Percentiles rank a stretch among this genome's conserved stretches.
Evolutionary conservation across 1,140 invertebrate species (phyloP).

Genomic region (Tyrophagus putrescentiae): DNA sequence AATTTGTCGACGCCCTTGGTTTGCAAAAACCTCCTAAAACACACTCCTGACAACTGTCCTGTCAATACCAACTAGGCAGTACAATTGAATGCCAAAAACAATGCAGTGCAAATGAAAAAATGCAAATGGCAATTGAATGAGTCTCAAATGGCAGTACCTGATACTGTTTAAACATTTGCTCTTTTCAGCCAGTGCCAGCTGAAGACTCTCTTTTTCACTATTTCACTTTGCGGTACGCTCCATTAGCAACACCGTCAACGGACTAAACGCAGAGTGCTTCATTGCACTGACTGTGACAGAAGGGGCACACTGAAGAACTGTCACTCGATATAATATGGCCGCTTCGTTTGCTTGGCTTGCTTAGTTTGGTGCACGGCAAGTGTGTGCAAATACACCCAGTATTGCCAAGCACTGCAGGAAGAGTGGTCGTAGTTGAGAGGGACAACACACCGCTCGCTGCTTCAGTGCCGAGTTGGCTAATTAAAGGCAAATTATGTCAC

Average conservation of each 20-base stretch:
- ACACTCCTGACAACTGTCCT: neutral
- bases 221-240: neutral
- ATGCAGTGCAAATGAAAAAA: no score
- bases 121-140: neutral
- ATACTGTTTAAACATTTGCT: slow-evolving; percentile 13
- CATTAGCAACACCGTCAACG: slow-evolving; percentile 5
- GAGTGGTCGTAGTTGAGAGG: no score
- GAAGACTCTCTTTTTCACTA: neutral
- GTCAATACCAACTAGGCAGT: no score
- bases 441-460: no score
- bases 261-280: neutral
- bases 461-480: neutral
- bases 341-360: no score
- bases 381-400: no score
- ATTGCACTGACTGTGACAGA: neutral
- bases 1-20: slow-evolving; percentile 9
- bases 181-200: neutral
- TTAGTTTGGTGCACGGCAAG: no score
- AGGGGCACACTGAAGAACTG: neutral
- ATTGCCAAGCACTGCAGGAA: no score
- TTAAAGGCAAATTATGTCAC: slow-evolving; percentile 15
- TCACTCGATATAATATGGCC: neutral
- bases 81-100: no score
- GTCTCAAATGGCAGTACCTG: neutral
- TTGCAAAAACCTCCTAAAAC: no score